Conservation (phyloP, 2,888 invertebrate genomes). For the Crocallis elinguaria region DNA sequence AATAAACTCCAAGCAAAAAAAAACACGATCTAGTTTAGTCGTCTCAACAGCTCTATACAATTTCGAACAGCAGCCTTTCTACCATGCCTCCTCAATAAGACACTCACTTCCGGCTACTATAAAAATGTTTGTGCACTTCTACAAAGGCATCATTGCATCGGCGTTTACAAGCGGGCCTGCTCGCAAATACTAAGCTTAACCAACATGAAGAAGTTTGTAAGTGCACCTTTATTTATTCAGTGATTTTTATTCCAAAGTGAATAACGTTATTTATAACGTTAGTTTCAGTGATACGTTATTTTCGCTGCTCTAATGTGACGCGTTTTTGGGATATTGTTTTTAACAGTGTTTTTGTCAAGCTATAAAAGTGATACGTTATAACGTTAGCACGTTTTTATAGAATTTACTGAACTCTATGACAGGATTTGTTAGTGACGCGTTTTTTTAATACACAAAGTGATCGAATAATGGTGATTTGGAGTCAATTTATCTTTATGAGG, state of each 20-base stretch:
- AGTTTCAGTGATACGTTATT: not conserved
- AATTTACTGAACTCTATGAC: not conserved
- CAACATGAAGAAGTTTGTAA: slow-evolving; percentile 81
- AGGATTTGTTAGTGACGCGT: too few relatives aligned
- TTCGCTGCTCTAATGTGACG: not conserved
- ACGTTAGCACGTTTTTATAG: not conserved
- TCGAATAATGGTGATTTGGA: too few relatives aligned
- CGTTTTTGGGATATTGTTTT: too few relatives aligned
- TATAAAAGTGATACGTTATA: not conserved
- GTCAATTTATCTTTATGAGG: too few relatives aligned
- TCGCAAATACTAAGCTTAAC: slow-evolving; percentile 55
- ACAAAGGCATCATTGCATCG: slow-evolving; percentile 65
- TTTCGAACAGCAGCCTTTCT: slow-evolving; percentile 67
- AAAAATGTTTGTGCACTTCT: slow-evolving; percentile 74
- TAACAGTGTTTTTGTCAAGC: too few relatives aligned
- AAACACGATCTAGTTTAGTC: slow-evolving; percentile 5
- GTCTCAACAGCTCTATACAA: slow-evolving; percentile 55
- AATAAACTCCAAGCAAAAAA: slow-evolving; percentile 2
- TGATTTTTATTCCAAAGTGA: slow-evolving; percentile 25
- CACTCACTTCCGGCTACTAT: slow-evolving; percentile 80
- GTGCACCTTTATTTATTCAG: slow-evolving; percentile 43
- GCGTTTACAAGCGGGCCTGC: slow-evolving; percentile 46
- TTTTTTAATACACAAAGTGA: too few relatives aligned
- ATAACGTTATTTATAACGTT: not conserved
- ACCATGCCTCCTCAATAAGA: slow-evolving; percentile 50